Evolutionary conservation across 2,888 invertebrate genomes (phyloP), one percentile per base, ranked within the genome.

Genomic region (Rhogogaster chlorosoma): DNA sequence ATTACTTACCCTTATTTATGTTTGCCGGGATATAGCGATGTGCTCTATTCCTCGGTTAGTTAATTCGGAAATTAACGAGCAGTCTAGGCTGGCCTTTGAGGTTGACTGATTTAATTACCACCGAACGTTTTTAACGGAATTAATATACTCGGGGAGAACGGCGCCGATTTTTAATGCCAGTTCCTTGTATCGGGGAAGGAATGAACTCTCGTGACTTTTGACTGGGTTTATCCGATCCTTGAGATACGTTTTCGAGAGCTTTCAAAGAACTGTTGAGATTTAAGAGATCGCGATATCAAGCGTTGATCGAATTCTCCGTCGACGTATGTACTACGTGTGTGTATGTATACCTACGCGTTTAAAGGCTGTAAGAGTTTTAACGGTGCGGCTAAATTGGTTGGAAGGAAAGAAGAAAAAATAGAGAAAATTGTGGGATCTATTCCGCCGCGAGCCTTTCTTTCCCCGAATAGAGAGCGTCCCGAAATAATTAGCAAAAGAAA

Each of bases 401-500:
- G 57, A 83, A 70, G 32, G 71, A 57, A 78, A 83, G 67, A 64
- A 45, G 82, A 87, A 83, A 84, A 73, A 32, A 78, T 57, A 73
- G 84, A 80, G 80, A 91, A 92, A 92, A 92, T 92, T 91, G 92
- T 90, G 89, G 91, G 91, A 92, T 92, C 92, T 92, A 92, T 93
- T 92, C 92, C 91, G 90, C 87, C 88, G 89, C 88, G 89, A 87
- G 87, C 89, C 92, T 93, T 93, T 93, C 93, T 93, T 93, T 93
- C 93, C 93, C 90, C 91, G 89, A 91, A 88, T 85, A 88, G 88
- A 88, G 89, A 89, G 89, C 88, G 88, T 90, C 92, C 93, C 92
- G 90, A 93, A 93, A 93, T 93, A 93, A 93, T 93, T 93, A 91
- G 90, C 61, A 93, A 93, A 93, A 93, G 90, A 92, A 93, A 92